Percentiles rank a stretch among this genome's conserved stretches.
Evolutionary conservation across 2,888 invertebrate species (phyloP).

Genomic region (Shargacucullia verbasci): DNA sequence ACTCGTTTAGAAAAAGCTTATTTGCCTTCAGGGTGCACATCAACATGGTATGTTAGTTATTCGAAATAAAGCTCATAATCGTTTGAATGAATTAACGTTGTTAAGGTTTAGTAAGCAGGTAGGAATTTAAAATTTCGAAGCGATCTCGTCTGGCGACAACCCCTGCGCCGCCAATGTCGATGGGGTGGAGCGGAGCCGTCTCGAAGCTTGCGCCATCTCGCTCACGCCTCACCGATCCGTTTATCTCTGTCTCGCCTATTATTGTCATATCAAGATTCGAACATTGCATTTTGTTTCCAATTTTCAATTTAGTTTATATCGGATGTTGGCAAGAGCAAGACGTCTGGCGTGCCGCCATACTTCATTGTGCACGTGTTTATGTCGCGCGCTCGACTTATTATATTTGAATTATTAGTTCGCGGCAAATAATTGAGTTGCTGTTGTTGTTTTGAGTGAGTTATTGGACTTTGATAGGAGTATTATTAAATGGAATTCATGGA

Average conservation of each 20-base stretch:
- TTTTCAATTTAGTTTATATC: conserved; percentile 89
- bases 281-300: conserved; percentile 88
- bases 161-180: conserved; percentile 81
- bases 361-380: conserved; percentile 78
- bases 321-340: conserved; percentile 86
- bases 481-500: conserved; percentile 83
- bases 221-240: conserved; percentile 65
- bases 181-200: conserved; percentile 85
- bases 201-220: conserved; percentile 71
- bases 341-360: conserved; percentile 83
- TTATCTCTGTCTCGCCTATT: conserved; percentile 86
- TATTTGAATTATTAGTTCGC: conserved; percentile 64
- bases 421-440: conserved; percentile 56
- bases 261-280: conserved; percentile 88
- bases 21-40: conserved; percentile 49
- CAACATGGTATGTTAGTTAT: conserved; percentile 58
- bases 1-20: conserved; percentile 67
- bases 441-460: conserved; percentile 64
- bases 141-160: conserved; percentile 86
- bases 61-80: conserved; percentile 72
- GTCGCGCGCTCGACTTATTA: conserved; percentile 66
- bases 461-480: conserved; percentile 57
- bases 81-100: conserved; percentile 59
- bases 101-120: conserved; percentile 76
- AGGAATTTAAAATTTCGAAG: conserved; percentile 82